Percentiles rank a stretch among this genome's conserved stretches.
These are phyloP conservation scores for Erethizon dorsatum DNA, from an alignment of 2,797 vertebrate genomes.

Conservation along the genomic window DNA sequence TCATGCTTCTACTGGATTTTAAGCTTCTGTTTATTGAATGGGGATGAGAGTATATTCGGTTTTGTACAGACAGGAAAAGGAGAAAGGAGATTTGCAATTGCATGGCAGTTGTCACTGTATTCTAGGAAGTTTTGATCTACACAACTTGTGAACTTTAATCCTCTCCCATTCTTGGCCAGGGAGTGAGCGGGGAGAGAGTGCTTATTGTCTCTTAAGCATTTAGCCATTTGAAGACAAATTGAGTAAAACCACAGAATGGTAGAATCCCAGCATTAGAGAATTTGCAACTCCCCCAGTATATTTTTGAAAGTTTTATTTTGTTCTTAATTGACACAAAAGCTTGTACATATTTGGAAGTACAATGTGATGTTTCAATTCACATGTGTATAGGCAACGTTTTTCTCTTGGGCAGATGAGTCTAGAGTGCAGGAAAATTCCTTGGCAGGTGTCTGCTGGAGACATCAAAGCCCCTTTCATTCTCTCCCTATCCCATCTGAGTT, in stretches of 20 bases:
- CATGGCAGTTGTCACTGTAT: neutral
- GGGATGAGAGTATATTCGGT: neutral
- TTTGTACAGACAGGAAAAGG: constrained; percentile 46
- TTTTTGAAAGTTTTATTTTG: neutral
- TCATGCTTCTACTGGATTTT: constrained; percentile 34
- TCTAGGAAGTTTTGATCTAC: neutral
- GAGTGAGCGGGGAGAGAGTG: neutral
- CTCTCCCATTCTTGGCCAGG: neutral
- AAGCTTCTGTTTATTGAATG: constrained; percentile 68
- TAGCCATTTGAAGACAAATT: constrained; percentile 1
- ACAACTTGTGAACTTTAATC: neutral
- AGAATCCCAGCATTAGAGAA: neutral
- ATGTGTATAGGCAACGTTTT: neutral
- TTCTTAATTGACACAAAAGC: neutral
- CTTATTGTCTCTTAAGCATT: constrained; percentile 26
- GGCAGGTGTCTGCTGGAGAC: neutral
- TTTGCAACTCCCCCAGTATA: neutral
- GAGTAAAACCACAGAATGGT: neutral
- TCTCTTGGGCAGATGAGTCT: neutral
- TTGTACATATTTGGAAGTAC: neutral
- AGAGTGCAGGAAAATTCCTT: neutral
- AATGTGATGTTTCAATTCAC: neutral
- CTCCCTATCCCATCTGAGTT: neutral
- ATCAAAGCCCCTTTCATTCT: neutral
- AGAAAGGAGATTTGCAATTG: constrained; percentile 47